Evolutionary conservation across 2,797 vertebrate species (phyloP), one percentile per base, ranked within the genome.

Genomic region (Harpagifer antarcticus): DNA sequence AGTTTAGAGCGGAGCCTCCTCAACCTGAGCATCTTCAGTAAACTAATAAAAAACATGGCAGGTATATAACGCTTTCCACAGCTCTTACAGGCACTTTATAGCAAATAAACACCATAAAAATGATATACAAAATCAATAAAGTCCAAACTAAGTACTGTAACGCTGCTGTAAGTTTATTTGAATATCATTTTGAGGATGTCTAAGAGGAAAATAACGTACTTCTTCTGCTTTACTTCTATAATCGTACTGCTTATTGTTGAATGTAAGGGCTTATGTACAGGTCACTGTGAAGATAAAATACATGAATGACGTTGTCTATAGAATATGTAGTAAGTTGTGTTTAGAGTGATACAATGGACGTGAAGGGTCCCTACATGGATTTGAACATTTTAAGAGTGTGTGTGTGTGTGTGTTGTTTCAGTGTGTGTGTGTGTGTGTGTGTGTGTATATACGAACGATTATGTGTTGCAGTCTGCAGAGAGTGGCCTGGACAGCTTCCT

Each of bases 401-500:
- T 9, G n/a, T n/a, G 12, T n/a, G 19, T n/a, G 0, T 33, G 16
- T 15, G 45, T 27, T 19, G 33, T 17, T 11, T 47, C 42, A 19
- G 33, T 64, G 33, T 43, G 43, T 47, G 6, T 62, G 45, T 17
- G 70, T 40, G 43, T 19, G 43, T 48, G 54, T 58, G 42, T 49
- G 53, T 57, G 31, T 69, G 68, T 48, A 64, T 83, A 74, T 62
- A n/a, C n/a, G n/a, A n/a, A 45, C 56, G 70, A 80, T 78, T 72
- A 73, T 40, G 84, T 87, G 88, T 75, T 70, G 72, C 70, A 11
- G 72, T 74, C 81, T 9, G 1, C 66, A 47, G 76, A 82, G 84
- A 83, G 78, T 43, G 1, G 43, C 43, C 40, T 47, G 82, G 88
- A 93, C 89, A 88, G 86, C 82, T 88, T 74, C 70, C 90, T 93